phyloP scores from a whole-genome alignment of 2,113 vertebrate genomes.

The Trichomycterus rosablanca region DNA sequence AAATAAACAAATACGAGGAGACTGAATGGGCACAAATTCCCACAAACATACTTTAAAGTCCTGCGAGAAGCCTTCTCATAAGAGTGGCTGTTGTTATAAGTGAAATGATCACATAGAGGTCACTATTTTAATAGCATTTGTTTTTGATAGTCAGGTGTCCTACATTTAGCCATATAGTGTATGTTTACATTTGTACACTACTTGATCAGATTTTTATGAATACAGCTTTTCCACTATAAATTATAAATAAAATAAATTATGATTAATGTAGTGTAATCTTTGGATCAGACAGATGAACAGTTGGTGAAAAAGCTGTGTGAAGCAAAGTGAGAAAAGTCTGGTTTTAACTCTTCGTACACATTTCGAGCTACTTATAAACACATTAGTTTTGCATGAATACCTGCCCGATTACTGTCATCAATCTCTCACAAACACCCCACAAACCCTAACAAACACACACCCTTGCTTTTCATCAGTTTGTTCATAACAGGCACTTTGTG shows the following conservation, averaged over 20 bases:
- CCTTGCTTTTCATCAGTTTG: neutral
- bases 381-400: constrained; percentile 33
- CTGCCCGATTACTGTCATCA: constrained; percentile 33
- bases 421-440: constrained; percentile 23
- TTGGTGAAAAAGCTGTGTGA: neutral
- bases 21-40: too few species aligned
- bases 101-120: too few species aligned
- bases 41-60: too few species aligned
- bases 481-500: neutral
- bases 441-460: neutral
- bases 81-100: too few species aligned
- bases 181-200: too few species aligned
- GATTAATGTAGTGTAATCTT: neutral
- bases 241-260: too few species aligned
- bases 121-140: too few species aligned
- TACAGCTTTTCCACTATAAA: neutral
- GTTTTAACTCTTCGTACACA: constrained; percentile 14
- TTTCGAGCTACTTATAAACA: constrained; percentile 28
- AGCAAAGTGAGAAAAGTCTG: neutral
- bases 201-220: neutral
- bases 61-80: too few species aligned
- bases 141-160: too few species aligned
- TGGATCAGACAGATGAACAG: neutral
- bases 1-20: too few species aligned
- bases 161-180: too few species aligned